Base-by-base conservation (phyloP, 2,888 invertebrate genomes). In the Apamea epomidion region DNA sequence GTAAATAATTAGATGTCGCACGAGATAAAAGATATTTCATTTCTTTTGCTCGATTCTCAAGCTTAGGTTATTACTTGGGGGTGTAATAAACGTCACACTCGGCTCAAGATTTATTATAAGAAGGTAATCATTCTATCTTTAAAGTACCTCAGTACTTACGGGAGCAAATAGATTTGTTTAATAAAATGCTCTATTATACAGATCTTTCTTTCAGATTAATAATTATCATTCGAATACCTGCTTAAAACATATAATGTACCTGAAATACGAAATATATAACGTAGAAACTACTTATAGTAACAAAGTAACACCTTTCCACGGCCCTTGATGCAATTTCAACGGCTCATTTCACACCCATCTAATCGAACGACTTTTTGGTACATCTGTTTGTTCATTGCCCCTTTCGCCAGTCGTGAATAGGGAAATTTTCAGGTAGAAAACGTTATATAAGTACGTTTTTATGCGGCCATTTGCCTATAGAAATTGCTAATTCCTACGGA, bases 261-360 rank as follows among this genome's bases (percentile, higher is more conserved):
- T 74, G 67, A 76, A 65, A 81, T 69, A 74, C 29, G n/a, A 78
- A 82, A 81, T 73, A 81, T 68, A 86, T 79, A 73, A 75, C 74
- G 73, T 73, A 60, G 71, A 84, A 90, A 84, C 81, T 76, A 83
- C 80, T 74, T 80, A 80, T 74, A 77, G 79, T 79, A 84, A 80
- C 82, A 86, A 81, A 81, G 73, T 79, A 85, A 81, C 86, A 86
- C 89, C 91, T 91, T 90, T 89, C 85, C 88, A 83, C 88, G 89
- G 88, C 89, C 92, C 90, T 90, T 87, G 88, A 80, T 92, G 91
- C 92, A 92, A 92, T 92, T 91, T 90, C 88, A 76, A 90, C 88
- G 92, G 90, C 87, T 91, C 92, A 92, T 92, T 92, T 91, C 91
- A 90, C 91, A 88, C 87, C 88, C 91, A 92, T 92, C 90, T 89